These are phyloP conservation scores for Drosophila sechellia DNA, from an alignment of 1,140 invertebrate genomes.

Conservation along the genomic window DNA sequence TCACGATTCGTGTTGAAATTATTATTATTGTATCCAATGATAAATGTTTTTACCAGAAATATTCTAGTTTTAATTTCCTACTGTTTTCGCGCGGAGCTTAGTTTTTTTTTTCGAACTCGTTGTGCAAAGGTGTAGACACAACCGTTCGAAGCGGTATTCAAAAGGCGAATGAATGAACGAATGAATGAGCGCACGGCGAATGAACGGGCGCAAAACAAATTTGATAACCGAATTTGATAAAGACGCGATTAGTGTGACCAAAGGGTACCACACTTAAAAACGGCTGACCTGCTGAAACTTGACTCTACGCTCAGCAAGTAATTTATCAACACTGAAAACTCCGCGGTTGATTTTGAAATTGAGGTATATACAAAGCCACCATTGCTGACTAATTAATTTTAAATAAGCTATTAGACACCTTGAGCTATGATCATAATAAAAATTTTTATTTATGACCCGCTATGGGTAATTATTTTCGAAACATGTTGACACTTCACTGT, in stretches of 20 bases:
- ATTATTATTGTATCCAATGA: neutral
- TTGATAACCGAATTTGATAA: constrained; percentile 14
- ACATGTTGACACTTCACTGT: too few relatives aligned
- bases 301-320: neutral
- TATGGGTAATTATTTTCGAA: too few relatives aligned
- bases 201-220: constrained; percentile 10
- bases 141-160: constrained; percentile 11
- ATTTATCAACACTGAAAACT: neutral
- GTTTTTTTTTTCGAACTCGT: constrained; percentile 3
- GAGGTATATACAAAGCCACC: too few relatives aligned
- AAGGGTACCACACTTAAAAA: neutral
- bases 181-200: constrained; percentile 1
- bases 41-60: neutral
- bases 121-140: constrained; percentile 2
- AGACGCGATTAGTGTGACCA: constrained; percentile 1
- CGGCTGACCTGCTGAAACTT: neutral
- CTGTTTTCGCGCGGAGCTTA: constrained; percentile 1
- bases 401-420: neutral
- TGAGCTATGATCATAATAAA: neutral
- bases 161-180: constrained; percentile 7
- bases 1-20: neutral
- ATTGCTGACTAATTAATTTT: too few relatives aligned
- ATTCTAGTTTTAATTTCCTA: neutral
- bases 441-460: too few relatives aligned
- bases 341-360: neutral